phyloP scores from a whole-genome alignment of 1,140 invertebrate species.

The Dreissena polymorpha region DNA sequence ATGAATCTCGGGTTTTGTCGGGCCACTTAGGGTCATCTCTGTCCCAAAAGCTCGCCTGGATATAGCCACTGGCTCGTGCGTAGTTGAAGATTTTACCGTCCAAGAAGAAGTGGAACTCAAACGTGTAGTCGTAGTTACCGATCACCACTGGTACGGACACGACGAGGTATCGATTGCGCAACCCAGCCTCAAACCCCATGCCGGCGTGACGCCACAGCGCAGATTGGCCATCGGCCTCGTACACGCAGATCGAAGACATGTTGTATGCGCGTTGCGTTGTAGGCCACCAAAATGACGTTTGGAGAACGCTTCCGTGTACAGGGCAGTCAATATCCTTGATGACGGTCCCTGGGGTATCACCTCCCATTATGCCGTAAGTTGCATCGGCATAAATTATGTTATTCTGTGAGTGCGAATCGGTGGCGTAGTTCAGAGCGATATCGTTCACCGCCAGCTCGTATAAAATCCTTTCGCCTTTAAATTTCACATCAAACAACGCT shows the following conservation, averaged over 20 bases:
- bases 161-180: slow-evolving; percentile 48
- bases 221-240: slow-evolving; percentile 39
- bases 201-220: slow-evolving; percentile 35
- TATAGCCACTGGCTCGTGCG: slow-evolving; percentile 63
- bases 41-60: slow-evolving; percentile 59
- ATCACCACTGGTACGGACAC: slow-evolving; percentile 30
- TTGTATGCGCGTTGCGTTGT: slow-evolving; percentile 18
- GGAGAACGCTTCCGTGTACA: slow-evolving; percentile 32
- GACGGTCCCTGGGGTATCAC: slow-evolving; percentile 15
- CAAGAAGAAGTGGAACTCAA: slow-evolving; percentile 60
- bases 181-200: slow-evolving; percentile 21
- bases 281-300: slow-evolving; percentile 40
- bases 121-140: slow-evolving; percentile 64
- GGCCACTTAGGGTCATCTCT: slow-evolving; percentile 30
- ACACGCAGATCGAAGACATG: slow-evolving; percentile 41
- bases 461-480: slow-evolving; percentile 57
- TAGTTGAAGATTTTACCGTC: slow-evolving; percentile 56
- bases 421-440: slow-evolving; percentile 52
- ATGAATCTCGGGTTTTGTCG: slow-evolving; percentile 52
- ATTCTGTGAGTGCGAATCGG: slow-evolving; percentile 43
- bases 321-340: slow-evolving; percentile 49
- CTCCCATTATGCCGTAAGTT: slow-evolving; percentile 48
- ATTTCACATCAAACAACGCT: slow-evolving; percentile 47
- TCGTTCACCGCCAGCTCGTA: slow-evolving; percentile 67
- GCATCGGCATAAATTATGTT: slow-evolving; percentile 52